Evolutionary conservation across 1,140 invertebrate genomes (phyloP).

Genomic region (Pygmarrhopalites habei): DNA sequence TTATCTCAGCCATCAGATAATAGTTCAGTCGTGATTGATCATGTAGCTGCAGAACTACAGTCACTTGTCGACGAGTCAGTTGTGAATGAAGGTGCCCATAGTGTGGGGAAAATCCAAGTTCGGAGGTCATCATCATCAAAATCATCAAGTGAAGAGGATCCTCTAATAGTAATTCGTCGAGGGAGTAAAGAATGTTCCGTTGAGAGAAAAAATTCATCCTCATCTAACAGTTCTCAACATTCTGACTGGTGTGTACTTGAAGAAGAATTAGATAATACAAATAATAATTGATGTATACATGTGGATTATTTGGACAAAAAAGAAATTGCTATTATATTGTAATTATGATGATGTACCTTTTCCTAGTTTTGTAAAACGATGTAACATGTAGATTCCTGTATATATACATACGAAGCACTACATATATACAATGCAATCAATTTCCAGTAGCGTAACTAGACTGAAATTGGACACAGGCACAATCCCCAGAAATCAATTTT

Average conservation of each 20-base stretch:
- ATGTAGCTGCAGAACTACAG: neutral
- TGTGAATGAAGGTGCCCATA: neutral
- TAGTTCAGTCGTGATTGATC: neutral
- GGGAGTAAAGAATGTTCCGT: constrained; percentile 13
- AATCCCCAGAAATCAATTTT: too few relatives aligned
- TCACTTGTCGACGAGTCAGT: neutral
- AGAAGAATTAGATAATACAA: too few relatives aligned
- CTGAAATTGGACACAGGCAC: too few relatives aligned
- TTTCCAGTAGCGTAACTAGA: too few relatives aligned
- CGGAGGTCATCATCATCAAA: neutral
- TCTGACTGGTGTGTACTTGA: constrained; percentile 35
- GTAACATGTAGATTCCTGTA: too few relatives aligned
- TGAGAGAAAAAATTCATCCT: constrained; percentile 24
- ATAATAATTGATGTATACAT: too few relatives aligned
- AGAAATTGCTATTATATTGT: too few relatives aligned
- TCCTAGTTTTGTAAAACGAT: too few relatives aligned
- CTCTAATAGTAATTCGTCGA: neutral
- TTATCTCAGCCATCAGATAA: neutral
- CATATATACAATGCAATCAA: too few relatives aligned
- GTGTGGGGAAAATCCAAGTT: neutral
- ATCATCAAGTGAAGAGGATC: neutral
- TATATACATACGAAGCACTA: too few relatives aligned
- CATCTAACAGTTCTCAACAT: constrained; percentile 22
- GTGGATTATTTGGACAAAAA: too few relatives aligned
- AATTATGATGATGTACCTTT: too few relatives aligned